Percentiles rank a stretch among this genome's conserved stretches.
Evolutionary conservation across 2,888 invertebrate genomes (phyloP).

Genomic region (Criorhina ranunculi): DNA sequence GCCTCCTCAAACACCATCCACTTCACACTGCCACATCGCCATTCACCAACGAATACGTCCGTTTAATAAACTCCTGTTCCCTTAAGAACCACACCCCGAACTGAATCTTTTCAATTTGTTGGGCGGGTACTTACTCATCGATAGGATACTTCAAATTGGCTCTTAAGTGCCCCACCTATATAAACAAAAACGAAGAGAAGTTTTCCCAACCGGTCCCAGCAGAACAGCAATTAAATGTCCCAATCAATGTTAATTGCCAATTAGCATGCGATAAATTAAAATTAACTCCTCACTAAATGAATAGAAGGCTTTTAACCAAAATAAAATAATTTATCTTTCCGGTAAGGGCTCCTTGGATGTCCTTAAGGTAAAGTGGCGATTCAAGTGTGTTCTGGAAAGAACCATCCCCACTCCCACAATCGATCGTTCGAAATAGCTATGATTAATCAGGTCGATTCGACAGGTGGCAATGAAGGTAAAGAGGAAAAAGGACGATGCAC

Average conservation of each 20-base stretch:
- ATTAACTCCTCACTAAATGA: slow-evolving; percentile 58
- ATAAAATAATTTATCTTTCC: slow-evolving; percentile 59
- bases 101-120: slow-evolving; percentile 60
- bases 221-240: slow-evolving; percentile 57
- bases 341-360: background rate
- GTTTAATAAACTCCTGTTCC: slow-evolving; percentile 20
- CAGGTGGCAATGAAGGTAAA: slow-evolving; percentile 20
- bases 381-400: slow-evolving; percentile 1
- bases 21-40: slow-evolving; percentile 1
- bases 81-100: slow-evolving; percentile 30
- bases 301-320: slow-evolving; percentile 58
- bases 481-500: slow-evolving; percentile 1
- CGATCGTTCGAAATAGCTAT: background rate
- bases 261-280: slow-evolving; percentile 74
- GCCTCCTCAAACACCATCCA: slow-evolving; percentile 14
- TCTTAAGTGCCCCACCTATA: slow-evolving; percentile 40
- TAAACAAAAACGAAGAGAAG: slow-evolving; percentile 14
- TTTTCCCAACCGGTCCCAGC: slow-evolving; percentile 1
- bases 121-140: slow-evolving; percentile 40
- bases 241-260: slow-evolving; percentile 74
- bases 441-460: slow-evolving; percentile 36
- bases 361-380: background rate
- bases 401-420: background rate
- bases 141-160: slow-evolving; percentile 51
- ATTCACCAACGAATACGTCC: slow-evolving; percentile 12